phyloP scores from a whole-genome alignment of 2,888 invertebrate genomes.

The Cantharis lateralis region DNA sequence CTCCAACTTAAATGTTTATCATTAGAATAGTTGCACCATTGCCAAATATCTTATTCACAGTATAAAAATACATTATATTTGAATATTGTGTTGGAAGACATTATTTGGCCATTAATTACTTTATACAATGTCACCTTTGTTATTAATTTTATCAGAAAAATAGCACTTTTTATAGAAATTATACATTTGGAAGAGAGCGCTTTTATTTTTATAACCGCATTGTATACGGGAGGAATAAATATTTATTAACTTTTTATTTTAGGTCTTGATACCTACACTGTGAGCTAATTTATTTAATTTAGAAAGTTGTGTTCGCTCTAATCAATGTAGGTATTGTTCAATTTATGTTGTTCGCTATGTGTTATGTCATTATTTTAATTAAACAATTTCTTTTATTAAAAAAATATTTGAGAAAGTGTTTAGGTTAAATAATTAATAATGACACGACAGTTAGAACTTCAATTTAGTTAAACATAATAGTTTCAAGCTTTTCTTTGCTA shows the following conservation, averaged over 20 bases:
- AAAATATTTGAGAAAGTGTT: background rate
- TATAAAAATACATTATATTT: constrained; percentile 31
- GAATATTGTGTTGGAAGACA: constrained; percentile 30
- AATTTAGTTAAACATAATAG: background rate
- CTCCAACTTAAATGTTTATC: constrained; percentile 30
- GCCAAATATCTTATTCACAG: constrained; percentile 33
- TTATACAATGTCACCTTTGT: constrained; percentile 30
- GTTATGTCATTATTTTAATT: background rate
- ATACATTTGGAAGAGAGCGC: background rate
- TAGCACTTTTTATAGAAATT: background rate
- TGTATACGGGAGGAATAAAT: background rate
- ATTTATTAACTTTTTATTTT: background rate
- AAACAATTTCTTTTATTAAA: background rate
- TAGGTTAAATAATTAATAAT: background rate
- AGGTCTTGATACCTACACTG: background rate
- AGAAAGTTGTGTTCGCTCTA: background rate
- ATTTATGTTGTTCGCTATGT: background rate
- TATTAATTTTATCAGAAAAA: constrained; percentile 20
- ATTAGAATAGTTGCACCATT: constrained; percentile 32
- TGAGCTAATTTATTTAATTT: constrained; percentile 1
- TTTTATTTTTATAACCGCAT: background rate
- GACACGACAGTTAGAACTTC: background rate
- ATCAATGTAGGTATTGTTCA: background rate
- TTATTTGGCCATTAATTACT: constrained; percentile 30
- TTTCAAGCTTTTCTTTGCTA: background rate